Evolutionary conservation across 2,113 vertebrate species (phyloP).

Genomic region (Oncorhynchus tshawytscha): DNA sequence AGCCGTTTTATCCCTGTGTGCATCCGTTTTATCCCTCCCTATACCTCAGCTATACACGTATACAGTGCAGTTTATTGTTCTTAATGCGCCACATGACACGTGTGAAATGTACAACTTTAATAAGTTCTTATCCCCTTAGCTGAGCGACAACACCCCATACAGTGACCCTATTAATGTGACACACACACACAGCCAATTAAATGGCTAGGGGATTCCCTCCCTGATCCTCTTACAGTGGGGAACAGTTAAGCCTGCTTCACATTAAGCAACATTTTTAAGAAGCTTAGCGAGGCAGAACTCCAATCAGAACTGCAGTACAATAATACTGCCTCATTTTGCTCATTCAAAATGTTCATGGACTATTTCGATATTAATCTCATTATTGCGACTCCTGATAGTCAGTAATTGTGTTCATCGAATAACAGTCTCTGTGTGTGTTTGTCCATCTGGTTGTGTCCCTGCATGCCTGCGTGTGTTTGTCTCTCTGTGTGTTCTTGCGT

Average conservation of each 20-base stretch:
- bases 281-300: neutral
- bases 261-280: conserved; percentile 35
- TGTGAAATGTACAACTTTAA: conserved; percentile 26
- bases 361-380: too few species aligned
- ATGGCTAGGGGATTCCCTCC: conserved; percentile 5
- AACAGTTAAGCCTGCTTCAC: conserved; percentile 32
- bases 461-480: neutral
- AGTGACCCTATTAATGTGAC: neutral
- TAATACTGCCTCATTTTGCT: too few species aligned
- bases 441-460: too few species aligned
- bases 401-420: too few species aligned
- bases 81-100: conserved; percentile 18
- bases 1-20: too few species aligned
- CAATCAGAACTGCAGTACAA: too few species aligned
- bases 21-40: too few species aligned
- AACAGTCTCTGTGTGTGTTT: too few species aligned
- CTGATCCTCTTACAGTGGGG: conserved; percentile 53
- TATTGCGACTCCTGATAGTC: too few species aligned
- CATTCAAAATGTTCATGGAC: neutral
- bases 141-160: neutral
- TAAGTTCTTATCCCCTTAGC: conserved; percentile 43
- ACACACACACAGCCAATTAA: neutral
- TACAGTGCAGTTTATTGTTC: conserved; percentile 39
- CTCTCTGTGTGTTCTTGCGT: too few species aligned
- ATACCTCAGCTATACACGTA: neutral